A percentile compares a stretch with the other conserved stretches of the same genome.
Evolutionary conservation across 2,113 vertebrate genomes (phyloP).

Genomic region (Phrynosoma blainvillii): DNA sequence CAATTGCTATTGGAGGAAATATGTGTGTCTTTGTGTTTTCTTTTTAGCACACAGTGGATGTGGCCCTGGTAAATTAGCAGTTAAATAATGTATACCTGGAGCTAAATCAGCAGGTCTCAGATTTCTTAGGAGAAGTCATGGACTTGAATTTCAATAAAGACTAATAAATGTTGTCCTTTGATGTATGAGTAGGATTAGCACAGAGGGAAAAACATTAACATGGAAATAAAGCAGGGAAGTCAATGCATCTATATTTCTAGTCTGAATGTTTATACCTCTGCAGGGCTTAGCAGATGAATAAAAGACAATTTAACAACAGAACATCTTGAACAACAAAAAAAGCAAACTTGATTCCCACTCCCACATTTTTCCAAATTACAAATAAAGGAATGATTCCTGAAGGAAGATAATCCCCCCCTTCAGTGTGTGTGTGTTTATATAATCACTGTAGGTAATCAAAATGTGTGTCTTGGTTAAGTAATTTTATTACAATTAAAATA

Average conservation of each 20-base stretch:
- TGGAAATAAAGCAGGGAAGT: background rate
- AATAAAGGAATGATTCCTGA: constrained; percentile 42
- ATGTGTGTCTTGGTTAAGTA: constrained; percentile 44
- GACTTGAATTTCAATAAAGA: constrained; percentile 35
- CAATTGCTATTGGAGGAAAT: constrained; percentile 9
- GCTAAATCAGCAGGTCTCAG: constrained; percentile 5
- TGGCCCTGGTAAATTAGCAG: constrained; percentile 34
- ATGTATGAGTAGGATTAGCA: background rate
- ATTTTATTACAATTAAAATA: constrained; percentile 47
- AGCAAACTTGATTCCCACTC: background rate
- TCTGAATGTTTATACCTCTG: background rate
- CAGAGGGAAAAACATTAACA: background rate
- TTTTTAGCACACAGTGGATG: background rate
- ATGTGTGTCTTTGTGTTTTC: background rate
- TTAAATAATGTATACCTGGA: constrained; percentile 20
- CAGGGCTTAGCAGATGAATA: background rate
- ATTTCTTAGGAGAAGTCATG: background rate
- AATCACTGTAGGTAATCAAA: constrained; percentile 30
- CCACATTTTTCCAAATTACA: constrained; percentile 27
- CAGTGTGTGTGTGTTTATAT: constrained; percentile 23
- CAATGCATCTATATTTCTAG: background rate
- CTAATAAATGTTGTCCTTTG: constrained; percentile 23
- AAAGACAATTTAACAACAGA: background rate
- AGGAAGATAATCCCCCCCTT: constrained; percentile 30
- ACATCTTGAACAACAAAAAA: background rate